These are phyloP conservation scores for Eufriesea mexicana DNA, from an alignment of 1,140 invertebrate genomes.

Conservation along the genomic window DNA sequence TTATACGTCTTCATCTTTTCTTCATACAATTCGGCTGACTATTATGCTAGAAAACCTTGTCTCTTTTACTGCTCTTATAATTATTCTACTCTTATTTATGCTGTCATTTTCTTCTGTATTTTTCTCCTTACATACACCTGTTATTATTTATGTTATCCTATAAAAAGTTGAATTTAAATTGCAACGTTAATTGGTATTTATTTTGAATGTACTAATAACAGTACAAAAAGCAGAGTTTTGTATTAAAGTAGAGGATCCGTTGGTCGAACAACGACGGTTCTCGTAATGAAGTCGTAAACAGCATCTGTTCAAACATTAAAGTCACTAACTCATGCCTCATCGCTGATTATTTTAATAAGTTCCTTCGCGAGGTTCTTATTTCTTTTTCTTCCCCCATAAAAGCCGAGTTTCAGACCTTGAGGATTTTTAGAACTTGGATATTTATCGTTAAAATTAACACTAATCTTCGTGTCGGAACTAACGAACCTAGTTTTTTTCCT, in stretches of 20 bases:
- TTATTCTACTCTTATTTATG: background rate
- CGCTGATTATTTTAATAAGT: conserved; percentile 14
- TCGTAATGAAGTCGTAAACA: conserved; percentile 1
- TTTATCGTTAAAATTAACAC: background rate
- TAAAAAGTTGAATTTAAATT: background rate
- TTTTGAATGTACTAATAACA: too few relatives aligned
- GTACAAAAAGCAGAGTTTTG: background rate
- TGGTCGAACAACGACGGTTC: background rate
- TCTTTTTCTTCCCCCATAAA: background rate
- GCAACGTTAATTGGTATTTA: background rate
- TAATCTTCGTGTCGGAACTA: background rate
- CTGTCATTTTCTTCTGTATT: background rate
- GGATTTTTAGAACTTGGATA: background rate
- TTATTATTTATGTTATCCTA: background rate
- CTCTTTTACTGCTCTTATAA: background rate
- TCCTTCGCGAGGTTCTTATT: background rate
- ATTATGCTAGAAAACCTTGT: conserved; percentile 19
- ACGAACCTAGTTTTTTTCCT: background rate
- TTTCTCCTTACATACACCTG: background rate
- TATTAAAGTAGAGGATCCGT: background rate
- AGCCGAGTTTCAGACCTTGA: background rate
- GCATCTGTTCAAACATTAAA: conserved; percentile 42
- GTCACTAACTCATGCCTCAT: background rate
- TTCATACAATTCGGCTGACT: background rate
- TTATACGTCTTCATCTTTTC: conserved; percentile 10